These are phyloP conservation scores for Trileptium ribeirensis DNA, from an alignment of 2,888 invertebrate genomes.

Conservation along the genomic window DNA sequence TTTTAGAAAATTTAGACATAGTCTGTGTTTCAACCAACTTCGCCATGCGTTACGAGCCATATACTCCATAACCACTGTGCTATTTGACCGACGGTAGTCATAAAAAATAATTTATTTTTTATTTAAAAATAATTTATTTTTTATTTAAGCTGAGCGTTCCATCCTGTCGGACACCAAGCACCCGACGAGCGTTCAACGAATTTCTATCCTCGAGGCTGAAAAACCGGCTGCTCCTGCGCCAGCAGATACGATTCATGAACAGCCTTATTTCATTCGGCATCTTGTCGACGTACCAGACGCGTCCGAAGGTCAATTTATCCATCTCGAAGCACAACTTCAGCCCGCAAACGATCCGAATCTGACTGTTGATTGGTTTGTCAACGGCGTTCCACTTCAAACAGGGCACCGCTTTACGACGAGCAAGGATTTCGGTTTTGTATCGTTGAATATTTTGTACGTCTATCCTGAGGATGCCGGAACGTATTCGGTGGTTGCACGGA, in stretches of 20 bases:
- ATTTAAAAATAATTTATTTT: too few relatives aligned
- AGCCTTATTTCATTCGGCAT: conserved; percentile 25
- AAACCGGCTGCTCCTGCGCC: conserved; percentile 41
- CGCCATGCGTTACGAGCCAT: too few relatives aligned
- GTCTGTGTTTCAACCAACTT: too few relatives aligned
- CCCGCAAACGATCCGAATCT: conserved; percentile 56
- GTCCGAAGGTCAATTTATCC: conserved; percentile 54
- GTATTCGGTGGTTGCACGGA: conserved; percentile 88
- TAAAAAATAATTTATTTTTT: too few relatives aligned
- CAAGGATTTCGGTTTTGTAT: conserved; percentile 93
- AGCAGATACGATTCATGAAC: conserved; percentile 41
- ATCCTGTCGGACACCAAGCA: conserved; percentile 44
- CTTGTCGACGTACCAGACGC: conserved; percentile 39
- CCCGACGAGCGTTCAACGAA: conserved; percentile 40
- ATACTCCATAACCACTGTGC: too few relatives aligned
- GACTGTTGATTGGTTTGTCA: conserved; percentile 65
- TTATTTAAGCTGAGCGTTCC: conserved; percentile 39
- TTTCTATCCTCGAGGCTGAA: conserved; percentile 43
- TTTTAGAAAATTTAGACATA: too few relatives aligned
- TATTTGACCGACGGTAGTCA: too few relatives aligned
- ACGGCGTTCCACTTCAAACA: conserved; percentile 71
- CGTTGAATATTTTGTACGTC: conserved; percentile 85
- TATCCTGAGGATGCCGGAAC: conserved; percentile 95
- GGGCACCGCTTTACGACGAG: conserved; percentile 76
- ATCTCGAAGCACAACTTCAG: conserved; percentile 55